Evolutionary conservation across 2,888 invertebrate genomes (phyloP).

Genomic region (Lithophane semibrunnea): DNA sequence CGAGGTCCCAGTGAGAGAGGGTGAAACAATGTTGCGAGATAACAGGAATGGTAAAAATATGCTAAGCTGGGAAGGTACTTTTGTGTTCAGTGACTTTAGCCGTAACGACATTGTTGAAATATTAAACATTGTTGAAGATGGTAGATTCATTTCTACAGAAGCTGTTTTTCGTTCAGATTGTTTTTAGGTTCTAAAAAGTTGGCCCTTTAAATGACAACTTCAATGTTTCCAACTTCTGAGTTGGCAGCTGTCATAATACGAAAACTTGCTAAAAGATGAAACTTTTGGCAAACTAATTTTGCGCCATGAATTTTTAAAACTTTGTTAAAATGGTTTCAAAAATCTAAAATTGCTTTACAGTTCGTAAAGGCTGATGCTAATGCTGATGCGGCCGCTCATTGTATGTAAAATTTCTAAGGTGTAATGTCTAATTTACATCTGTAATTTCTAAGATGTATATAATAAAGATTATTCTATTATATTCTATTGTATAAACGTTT

Average conservation of each 20-base stretch:
- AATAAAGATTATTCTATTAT: too few species aligned
- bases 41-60: slow-evolving; percentile 34
- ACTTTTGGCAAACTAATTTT: neutral
- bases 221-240: slow-evolving; percentile 1
- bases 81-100: slow-evolving; percentile 18
- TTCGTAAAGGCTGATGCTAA: neutral
- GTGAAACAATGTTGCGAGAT: slow-evolving; percentile 27
- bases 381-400: too few species aligned
- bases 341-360: neutral
- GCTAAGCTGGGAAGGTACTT: slow-evolving; percentile 17
- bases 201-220: neutral
- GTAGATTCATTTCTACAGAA: neutral
- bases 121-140: neutral
- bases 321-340: neutral
- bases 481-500: too few species aligned
- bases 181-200: slow-evolving; percentile 8
- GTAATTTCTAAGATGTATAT: too few species aligned
- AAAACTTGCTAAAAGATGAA: neutral
- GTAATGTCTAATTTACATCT: too few species aligned
- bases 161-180: neutral
- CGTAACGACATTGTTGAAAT: slow-evolving; percentile 21
- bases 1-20: slow-evolving; percentile 54
- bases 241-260: slow-evolving; percentile 22
- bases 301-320: neutral
- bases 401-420: too few species aligned